Base-by-base conservation (phyloP, 1,140 invertebrate species). In the Anoplolepis gracilipes region DNA sequence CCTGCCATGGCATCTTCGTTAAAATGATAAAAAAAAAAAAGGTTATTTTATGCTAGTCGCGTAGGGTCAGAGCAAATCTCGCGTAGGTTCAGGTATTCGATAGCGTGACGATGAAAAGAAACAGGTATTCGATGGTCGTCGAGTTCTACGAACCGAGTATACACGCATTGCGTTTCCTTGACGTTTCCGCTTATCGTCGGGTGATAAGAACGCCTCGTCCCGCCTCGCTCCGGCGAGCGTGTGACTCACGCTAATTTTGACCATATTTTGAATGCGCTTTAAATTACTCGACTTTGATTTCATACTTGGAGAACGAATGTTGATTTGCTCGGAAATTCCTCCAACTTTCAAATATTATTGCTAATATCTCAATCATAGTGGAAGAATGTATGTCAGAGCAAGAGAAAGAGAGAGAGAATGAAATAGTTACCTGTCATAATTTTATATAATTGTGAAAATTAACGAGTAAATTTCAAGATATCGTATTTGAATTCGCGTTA, bases 171-270 rank as follows among this genome's bases (percentile, higher is more conserved):
- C 25, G 11, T 67, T 86, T 84, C 70, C 82, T 76, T 28, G 79
- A 70, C 33, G 59, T 76, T 76, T 76, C 7, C 16, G 84, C 65
- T 87, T 87, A 85, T 84, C 85, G 42, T 13, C 25, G 33, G 16
- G 19, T 59, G 87, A 87, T 79, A 77, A 89, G 49, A 79, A 2
- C 39, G 39, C 33, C 55, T 55, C 46, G 67, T 79, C 57, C 78
- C 75, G 75, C 69, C 61, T 79, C 65, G 13, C 62, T 53, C 10
- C 19, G 57, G 1, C 30, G 57, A 70, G 42, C 10, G 11, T 61
- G 28, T 84, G 79, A 87, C 79, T 87, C 79, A 85, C 39, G 69
- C 28, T 84, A 79, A 84, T 88, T 88, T 84, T 61, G 86, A 87
- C 28, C 28, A 22, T n/a, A 75, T 84, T 84, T 62, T 22, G 72